A percentile compares a stretch with the other conserved stretches of the same genome.
Conservation (phyloP, 2,888 invertebrate species). For the Temnothorax unifasciatus region DNA sequence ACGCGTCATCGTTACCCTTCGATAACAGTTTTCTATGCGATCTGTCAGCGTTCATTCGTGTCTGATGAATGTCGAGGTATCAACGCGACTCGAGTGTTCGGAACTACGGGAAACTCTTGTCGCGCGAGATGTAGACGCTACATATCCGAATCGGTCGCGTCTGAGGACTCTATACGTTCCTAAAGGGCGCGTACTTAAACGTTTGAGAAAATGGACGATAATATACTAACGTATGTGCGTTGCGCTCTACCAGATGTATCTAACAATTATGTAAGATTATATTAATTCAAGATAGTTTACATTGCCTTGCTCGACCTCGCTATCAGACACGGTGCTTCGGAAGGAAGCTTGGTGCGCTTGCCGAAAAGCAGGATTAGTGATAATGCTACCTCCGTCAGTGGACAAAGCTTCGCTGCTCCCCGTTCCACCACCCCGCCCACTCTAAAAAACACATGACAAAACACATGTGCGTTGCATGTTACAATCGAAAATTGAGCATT, state of each 20-base stretch:
- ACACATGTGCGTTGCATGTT: slow-evolving; percentile 59
- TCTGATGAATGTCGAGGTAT: slow-evolving; percentile 10
- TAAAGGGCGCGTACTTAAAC: neutral
- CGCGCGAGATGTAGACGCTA: neutral
- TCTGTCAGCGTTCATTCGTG: slow-evolving; percentile 41
- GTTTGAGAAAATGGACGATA: slow-evolving; percentile 28
- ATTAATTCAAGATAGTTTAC: slow-evolving; percentile 87
- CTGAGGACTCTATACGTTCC: neutral
- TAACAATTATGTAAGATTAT: slow-evolving; percentile 50
- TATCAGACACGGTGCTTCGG: slow-evolving; percentile 97
- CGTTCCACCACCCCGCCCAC: slow-evolving; percentile 81
- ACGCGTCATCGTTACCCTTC: slow-evolving; percentile 17
- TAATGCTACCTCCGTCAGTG: slow-evolving; percentile 93
- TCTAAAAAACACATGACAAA: slow-evolving; percentile 72
- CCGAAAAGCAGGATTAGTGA: slow-evolving; percentile 93
- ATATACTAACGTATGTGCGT: slow-evolving; percentile 28
- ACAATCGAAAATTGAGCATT: slow-evolving; percentile 42
- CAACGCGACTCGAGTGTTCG: neutral
- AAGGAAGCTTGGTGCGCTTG: slow-evolving; percentile 91
- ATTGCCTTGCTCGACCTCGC: slow-evolving; percentile 96
- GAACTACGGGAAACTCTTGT: neutral
- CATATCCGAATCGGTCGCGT: neutral
- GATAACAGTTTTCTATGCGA: slow-evolving; percentile 26
- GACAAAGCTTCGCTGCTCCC: slow-evolving; percentile 84
- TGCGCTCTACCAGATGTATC: slow-evolving; percentile 17